A percentile compares a stretch with the other conserved stretches of the same genome.
These are phyloP conservation scores for Anthopleura xanthogrammica DNA, from an alignment of 92 coral and sea anemone species.

Conservation along the genomic window DNA sequence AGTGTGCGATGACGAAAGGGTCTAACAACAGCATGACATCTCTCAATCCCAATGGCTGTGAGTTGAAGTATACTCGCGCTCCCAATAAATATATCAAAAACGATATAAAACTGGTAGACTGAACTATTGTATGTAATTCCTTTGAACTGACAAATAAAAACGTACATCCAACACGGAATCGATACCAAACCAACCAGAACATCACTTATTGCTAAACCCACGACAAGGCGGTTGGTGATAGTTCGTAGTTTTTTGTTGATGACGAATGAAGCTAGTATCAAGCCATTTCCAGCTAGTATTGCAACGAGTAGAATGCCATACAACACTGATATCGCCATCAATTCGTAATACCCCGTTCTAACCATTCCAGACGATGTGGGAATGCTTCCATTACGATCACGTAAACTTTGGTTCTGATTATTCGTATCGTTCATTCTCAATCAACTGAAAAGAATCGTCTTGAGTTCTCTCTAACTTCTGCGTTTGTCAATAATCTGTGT, in stretches of 20 bases:
- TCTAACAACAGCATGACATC: slow-evolving; percentile 83
- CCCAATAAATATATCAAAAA: slow-evolving; percentile 83
- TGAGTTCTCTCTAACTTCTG: not conserved
- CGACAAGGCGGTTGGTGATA: slow-evolving; percentile 67
- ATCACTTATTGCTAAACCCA: slow-evolving; percentile 76
- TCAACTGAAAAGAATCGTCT: no score
- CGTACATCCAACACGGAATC: slow-evolving; percentile 80
- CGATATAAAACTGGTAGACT: slow-evolving; percentile 61
- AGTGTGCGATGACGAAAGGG: slow-evolving; percentile 80
- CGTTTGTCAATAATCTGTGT: not conserved
- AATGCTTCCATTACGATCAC: not conserved
- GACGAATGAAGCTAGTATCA: slow-evolving; percentile 64
- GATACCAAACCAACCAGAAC: slow-evolving; percentile 78
- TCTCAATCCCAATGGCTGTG: slow-evolving; percentile 80
- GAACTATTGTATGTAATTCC: slow-evolving; percentile 24
- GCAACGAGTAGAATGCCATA: slow-evolving; percentile 42
- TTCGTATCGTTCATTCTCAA: not conserved
- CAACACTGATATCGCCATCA: slow-evolving; percentile 39
- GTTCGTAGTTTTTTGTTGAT: slow-evolving; percentile 79
- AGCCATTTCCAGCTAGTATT: slow-evolving; percentile 76
- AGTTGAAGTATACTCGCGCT: slow-evolving; percentile 81
- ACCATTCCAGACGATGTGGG: not conserved
- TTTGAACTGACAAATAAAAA: slow-evolving; percentile 41
- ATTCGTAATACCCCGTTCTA: slow-evolving; percentile 38
- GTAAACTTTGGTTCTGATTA: not conserved